Conservation (phyloP, 1,140 invertebrate species). For the Caenorhabditis latens region DNA sequence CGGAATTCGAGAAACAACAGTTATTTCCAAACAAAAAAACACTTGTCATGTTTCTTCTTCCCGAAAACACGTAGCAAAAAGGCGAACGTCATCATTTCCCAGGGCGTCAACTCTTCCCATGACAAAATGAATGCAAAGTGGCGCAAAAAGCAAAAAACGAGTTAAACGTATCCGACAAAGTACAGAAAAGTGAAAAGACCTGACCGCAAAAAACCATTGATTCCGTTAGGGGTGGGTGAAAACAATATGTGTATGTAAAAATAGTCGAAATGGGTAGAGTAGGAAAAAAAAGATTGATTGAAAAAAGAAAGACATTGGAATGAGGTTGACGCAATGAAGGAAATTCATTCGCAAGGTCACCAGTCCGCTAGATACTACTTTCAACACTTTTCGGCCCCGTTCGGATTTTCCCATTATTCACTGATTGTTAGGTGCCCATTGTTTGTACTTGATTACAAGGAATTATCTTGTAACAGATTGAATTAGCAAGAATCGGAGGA, state of each 20-base stretch:
- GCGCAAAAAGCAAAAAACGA: constrained; percentile 10
- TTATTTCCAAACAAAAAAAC: not conserved
- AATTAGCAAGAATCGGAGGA: not conserved
- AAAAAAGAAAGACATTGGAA: constrained; percentile 22
- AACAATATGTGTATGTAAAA: constrained; percentile 57
- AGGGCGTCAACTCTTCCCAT: constrained; percentile 34
- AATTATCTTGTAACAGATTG: not conserved
- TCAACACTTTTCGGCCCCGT: not conserved
- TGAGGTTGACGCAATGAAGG: constrained; percentile 48
- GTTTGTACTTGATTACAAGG: not conserved
- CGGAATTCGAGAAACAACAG: too few species aligned
- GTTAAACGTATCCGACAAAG: constrained; percentile 18
- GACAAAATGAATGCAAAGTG: constrained; percentile 4
- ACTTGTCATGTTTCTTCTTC: not conserved
- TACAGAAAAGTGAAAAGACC: not conserved
- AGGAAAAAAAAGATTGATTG: constrained; percentile 40
- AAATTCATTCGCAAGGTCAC: constrained; percentile 52
- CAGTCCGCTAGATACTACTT: constrained; percentile 22
- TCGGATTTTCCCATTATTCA: not conserved
- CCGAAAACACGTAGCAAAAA: not conserved
- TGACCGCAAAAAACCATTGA: constrained; percentile 30
- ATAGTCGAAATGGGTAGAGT: constrained; percentile 36
- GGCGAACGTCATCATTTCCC: constrained; percentile 18
- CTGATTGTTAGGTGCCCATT: not conserved
- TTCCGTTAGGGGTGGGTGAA: not conserved